These are phyloP conservation scores for Drepanosiphum platanoidis DNA, from an alignment of 2,888 invertebrate genomes.

Conservation along the genomic window DNA sequence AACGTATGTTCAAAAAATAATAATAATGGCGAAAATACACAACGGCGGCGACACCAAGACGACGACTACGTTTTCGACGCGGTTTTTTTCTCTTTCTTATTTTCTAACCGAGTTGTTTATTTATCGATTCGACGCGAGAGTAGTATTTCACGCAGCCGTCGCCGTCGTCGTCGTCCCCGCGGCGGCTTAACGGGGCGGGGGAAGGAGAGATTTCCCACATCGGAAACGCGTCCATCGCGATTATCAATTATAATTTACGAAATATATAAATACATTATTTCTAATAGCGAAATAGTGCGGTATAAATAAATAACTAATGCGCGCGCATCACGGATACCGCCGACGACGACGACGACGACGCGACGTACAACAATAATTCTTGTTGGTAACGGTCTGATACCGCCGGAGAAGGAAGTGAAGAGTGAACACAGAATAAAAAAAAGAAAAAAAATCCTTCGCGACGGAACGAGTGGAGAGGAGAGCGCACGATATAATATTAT, in stretches of 20 bases:
- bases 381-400: background rate
- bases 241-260: slow-evolving; percentile 35
- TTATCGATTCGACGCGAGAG: background rate
- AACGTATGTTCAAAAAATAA: background rate
- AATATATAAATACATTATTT: slow-evolving; percentile 34
- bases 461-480: background rate
- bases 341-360: background rate
- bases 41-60: background rate
- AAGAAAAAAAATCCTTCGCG: slow-evolving; percentile 22
- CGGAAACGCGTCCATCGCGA: background rate
- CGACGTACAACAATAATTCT: background rate
- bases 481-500: background rate
- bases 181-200: background rate
- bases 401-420: too few relatives aligned
- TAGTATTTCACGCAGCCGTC: background rate
- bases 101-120: background rate
- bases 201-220: too few relatives aligned
- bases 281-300: background rate
- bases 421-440: too few relatives aligned
- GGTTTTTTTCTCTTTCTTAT: too few relatives aligned
- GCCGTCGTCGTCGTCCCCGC: background rate
- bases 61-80: background rate
- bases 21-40: too few relatives aligned
- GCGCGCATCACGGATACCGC: too few relatives aligned
- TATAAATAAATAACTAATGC: slow-evolving; percentile 28